Evolutionary conservation across 2,113 vertebrate species (phyloP).

Genomic region (Eubucco bourcierii): DNA sequence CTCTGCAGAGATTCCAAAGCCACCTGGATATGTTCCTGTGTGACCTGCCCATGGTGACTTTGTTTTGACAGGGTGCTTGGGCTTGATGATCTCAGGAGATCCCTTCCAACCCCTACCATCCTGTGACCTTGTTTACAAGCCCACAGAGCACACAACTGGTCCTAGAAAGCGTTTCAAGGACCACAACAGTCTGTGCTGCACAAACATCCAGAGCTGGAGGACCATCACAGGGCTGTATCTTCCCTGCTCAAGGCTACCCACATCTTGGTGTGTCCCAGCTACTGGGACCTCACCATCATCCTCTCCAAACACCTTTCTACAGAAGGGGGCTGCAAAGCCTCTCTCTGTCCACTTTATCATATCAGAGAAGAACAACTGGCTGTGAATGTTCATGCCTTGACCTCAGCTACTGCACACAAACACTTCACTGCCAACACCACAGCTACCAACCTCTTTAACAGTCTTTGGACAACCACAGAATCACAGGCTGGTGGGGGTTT

Average conservation of each 20-base stretch:
- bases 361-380: not conserved
- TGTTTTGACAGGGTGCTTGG: too few species aligned
- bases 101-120: too few species aligned
- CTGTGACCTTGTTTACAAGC: not conserved
- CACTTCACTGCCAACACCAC: not conserved
- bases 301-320: not conserved
- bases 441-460: not conserved
- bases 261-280: fast-evolving
- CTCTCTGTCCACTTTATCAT: not conserved
- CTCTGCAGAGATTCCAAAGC: too few species aligned
- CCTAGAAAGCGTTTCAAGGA: fast-evolving
- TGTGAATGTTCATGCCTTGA: not conserved
- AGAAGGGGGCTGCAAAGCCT: not conserved
- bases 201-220: not conserved
- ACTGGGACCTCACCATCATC: not conserved
- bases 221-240: fast-evolving
- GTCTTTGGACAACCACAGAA: too few species aligned
- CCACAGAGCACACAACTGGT: fast-evolving
- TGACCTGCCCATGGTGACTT: too few species aligned
- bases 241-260: not conserved
- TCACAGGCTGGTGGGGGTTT: too few species aligned
- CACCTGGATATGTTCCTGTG: too few species aligned
- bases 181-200: not conserved
- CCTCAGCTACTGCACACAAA: not conserved
- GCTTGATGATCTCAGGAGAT: too few species aligned